Conservation (phyloP, 2,113 vertebrate genomes). For the Falco punctatus region DNA sequence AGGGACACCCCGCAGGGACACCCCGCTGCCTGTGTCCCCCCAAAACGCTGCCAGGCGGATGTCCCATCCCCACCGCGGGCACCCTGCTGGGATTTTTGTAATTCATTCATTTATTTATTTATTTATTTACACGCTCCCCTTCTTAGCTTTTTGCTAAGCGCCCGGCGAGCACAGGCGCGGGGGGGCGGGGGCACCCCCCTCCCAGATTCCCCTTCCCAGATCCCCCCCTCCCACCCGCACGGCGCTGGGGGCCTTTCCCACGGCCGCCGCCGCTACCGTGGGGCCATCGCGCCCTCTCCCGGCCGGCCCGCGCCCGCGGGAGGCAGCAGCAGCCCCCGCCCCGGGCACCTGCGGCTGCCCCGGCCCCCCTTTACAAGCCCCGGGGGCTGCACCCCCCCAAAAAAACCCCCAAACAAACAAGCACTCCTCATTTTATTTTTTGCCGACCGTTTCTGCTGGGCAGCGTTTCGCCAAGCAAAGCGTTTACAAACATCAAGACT, state of each 20-base stretch:
- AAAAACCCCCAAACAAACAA: no score
- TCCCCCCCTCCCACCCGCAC: not conserved
- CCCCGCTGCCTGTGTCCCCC: not conserved
- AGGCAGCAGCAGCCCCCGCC: not conserved
- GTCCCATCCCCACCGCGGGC: not conserved
- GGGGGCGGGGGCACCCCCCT: no score
- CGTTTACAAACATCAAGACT: fast-evolving
- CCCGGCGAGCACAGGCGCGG: no score
- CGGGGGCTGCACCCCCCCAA: not conserved
- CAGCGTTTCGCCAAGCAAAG: not conserved
- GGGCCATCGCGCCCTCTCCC: not conserved
- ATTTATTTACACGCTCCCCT: no score
- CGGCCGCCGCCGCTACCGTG: not conserved
- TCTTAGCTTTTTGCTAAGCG: no score
- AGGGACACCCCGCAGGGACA: not conserved
- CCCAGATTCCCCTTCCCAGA: no score
- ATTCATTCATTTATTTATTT: no score
- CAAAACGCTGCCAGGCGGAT: not conserved
- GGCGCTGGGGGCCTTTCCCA: not conserved
- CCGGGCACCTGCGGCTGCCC: not conserved
- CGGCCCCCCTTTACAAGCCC: not conserved
- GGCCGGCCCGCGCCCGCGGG: not conserved
- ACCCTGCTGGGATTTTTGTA: no score
- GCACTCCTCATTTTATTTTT: no score
- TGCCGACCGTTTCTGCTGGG: fast-evolving